Evolutionary conservation across 2,797 vertebrate genomes (phyloP).

Genomic region (Fringilla coelebs): DNA sequence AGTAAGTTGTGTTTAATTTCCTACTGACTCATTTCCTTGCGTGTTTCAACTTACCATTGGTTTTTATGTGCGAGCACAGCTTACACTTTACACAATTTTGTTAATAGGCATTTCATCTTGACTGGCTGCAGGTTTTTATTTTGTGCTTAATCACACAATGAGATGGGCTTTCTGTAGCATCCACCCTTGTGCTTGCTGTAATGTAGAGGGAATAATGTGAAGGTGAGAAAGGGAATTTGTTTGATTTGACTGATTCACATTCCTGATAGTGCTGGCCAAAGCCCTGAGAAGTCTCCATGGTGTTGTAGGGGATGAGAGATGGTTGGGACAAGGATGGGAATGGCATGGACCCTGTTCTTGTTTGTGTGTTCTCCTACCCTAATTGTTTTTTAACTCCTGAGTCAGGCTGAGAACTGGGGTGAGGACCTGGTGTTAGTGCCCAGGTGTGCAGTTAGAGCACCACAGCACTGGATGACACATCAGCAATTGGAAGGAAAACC

Average conservation of each 20-base stretch:
- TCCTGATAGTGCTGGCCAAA: neutral
- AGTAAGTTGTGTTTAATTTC: neutral
- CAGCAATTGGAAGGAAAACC: neutral
- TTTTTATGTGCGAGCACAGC: neutral
- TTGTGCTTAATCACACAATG: neutral
- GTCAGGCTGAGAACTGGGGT: neutral
- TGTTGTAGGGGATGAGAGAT: neutral
- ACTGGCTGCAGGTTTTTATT: neutral
- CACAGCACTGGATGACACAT: neutral
- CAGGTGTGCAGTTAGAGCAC: neutral
- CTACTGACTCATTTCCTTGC: slow-evolving; percentile 27
- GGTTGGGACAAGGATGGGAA: neutral
- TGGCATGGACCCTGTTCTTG: rapidly evolving
- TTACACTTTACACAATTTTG: neutral
- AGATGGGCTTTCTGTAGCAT: neutral
- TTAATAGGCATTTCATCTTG: neutral
- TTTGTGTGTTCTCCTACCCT: neutral
- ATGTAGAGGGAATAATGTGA: neutral
- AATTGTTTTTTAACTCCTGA: neutral
- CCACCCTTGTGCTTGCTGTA: rapidly evolving
- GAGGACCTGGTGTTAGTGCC: neutral
- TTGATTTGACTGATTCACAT: neutral
- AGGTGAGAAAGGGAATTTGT: neutral
- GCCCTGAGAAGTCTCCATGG: neutral
- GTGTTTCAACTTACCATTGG: neutral